Evolutionary conservation across 2,113 vertebrate genomes (phyloP), one percentile per base, ranked within the genome.

Genomic region (Oophaga pumilio): DNA sequence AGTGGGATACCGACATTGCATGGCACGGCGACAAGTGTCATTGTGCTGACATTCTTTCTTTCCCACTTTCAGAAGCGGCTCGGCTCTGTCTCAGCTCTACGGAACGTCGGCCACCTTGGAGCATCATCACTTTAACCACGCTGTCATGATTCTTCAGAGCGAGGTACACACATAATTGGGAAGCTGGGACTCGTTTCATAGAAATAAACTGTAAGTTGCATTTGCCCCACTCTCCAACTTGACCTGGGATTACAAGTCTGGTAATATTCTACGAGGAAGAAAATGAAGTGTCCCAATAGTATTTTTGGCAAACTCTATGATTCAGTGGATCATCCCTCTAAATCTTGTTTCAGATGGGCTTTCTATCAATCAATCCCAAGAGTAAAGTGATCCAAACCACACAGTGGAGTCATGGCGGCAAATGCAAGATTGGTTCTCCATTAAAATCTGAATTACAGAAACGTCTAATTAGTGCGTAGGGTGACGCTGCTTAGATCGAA

Each of bases 141-240:
- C 98, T 18, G 98, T 99, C 91, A 99, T 99, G 98, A 99, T 99
- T 94, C 96, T 99, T 93, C 98, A 99, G 92, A 99, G 98, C 79
- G 98, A 99, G 97, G 98, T 99, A 95, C 86, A 89, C 64, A 69
- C 62, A 83, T 83, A 83, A 83, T 83, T 83, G 81, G 81, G 62
- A 82, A 50, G 60, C 50, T 24, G 60, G 22, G 33, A 52, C 43
- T 26, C n/a, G 6, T 53, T 82, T 24, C 50, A 53, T 69, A 83
- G 22, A 33, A 80, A 12, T 80, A 59, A 33, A 20, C 22, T 80
- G 77, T 83, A 68, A 66, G 43, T 83, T 50, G 20, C 17, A 17
- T 24, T 24, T 52, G 56, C 28, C 57, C 59, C 57, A 82, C 7
- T 49, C 5, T 43, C 14, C 2, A 77, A 53, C 56, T 33, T 80